Percentiles rank a stretch among this genome's conserved stretches.
Conservation (phyloP, 2,797 vertebrate species). For the Clarias pachynema region DNA sequence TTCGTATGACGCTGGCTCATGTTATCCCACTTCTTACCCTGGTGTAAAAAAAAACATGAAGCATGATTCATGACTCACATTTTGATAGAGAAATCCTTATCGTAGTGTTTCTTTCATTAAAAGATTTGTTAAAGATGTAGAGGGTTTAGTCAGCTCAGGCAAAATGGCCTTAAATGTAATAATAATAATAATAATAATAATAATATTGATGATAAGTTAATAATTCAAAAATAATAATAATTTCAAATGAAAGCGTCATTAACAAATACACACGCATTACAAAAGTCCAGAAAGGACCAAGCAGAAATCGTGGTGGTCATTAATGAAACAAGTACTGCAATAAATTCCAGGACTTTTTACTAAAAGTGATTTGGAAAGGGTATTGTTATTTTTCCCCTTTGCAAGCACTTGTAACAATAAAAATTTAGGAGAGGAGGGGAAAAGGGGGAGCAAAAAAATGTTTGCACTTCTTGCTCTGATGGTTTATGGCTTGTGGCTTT, state of each 20-base stretch:
- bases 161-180: neutral
- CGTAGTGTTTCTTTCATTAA: neutral
- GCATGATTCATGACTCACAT: neutral
- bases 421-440: slow-evolving; percentile 32
- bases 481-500: slow-evolving; percentile 67
- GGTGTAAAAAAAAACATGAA: neutral
- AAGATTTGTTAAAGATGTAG: neutral
- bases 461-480: slow-evolving; percentile 57
- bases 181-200: too few relatives aligned
- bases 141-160: neutral
- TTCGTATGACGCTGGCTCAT: neutral
- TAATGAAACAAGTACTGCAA: slow-evolving; percentile 44
- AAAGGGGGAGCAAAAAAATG: slow-evolving; percentile 50
- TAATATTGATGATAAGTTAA: too few relatives aligned
- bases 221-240: too few relatives aligned
- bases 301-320: slow-evolving; percentile 2
- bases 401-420: slow-evolving; percentile 57
- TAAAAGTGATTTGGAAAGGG: slow-evolving; percentile 58
- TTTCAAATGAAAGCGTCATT: neutral
- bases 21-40: neutral
- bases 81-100: neutral
- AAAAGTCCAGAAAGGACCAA: neutral
- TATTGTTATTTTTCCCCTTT: slow-evolving; percentile 60
- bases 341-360: slow-evolving; percentile 60
- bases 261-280: neutral